Evolutionary conservation across 2,797 vertebrate species (phyloP), one percentile per base, ranked within the genome.

Genomic region (Parotocinclus haroldoi): DNA sequence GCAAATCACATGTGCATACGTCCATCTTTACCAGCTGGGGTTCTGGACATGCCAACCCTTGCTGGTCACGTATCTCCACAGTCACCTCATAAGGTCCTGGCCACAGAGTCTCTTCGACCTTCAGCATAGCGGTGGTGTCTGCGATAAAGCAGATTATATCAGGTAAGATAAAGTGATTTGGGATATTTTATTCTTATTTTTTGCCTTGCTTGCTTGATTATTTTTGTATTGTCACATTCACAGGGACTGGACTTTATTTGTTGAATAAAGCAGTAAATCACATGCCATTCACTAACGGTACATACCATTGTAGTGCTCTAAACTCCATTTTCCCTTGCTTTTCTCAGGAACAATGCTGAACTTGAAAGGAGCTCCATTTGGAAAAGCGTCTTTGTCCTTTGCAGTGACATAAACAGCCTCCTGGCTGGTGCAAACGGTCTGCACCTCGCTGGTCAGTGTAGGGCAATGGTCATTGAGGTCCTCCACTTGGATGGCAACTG

Each of bases 381-480:
- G 93, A 71, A 69, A 68, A 0, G 16, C 12, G 27, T 98, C 96
- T 9, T 74, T 55, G 78, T 99, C 96, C 10, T 1, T 0, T 0
- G 93, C 96, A 0, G 74, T 91, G 54, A 96, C 82, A 6, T 90
- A 81, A 55, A 96, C 52, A 1, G 78, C 79, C 0, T 84, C 56
- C 1, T 51, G 9, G 0, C 85, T 55, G 10, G 79, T 80, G 55
- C 96, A 98, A 42, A 96, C 44, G 0, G 38, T 87, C 52, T 79
- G 76, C 0, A 67, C 4, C 0, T 71, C 39, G 57, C 84, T 83
- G n/a, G 82, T 80, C 62, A 98, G 77, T 0, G 38, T 65, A 2
- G 96, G 96, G 67, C 94, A 95, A 70, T 98, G 87, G 84, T 98
- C 95, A 76, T 98, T 95, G 58, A 76, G 76, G 78, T 94, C 90